Percentiles rank a stretch among this genome's conserved stretches.
phyloP scores from a whole-genome alignment of 2,888 invertebrate species.

The Xanthorhoe designata region DNA sequence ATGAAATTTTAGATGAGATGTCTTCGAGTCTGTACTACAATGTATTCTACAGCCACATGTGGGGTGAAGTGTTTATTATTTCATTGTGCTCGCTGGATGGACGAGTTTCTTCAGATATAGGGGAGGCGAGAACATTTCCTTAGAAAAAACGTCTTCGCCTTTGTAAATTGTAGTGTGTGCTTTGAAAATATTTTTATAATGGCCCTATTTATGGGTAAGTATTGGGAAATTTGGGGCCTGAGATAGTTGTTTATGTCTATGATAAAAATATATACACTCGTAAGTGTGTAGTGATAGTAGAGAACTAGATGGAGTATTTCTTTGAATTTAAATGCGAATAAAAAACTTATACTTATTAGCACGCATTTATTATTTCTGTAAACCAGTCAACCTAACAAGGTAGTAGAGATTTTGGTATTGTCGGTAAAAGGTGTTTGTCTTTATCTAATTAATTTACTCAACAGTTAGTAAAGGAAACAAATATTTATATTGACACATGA shows the following conservation, averaged over 20 bases:
- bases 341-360: no score
- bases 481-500: constrained; percentile 28
- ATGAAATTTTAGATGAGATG: background rate
- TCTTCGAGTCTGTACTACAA: background rate
- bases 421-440: no score
- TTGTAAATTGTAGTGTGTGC: constrained; percentile 41
- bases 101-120: constrained; percentile 35
- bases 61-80: constrained; percentile 61
- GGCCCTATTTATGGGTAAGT: constrained; percentile 21
- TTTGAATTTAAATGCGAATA: no score
- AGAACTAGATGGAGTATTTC: no score
- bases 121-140: constrained; percentile 47
- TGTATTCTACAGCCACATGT: constrained; percentile 41
- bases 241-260: constrained; percentile 6
- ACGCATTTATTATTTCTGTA: no score
- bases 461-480: constrained; percentile 17
- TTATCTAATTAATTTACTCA: constrained; percentile 2
- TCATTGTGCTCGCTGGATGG: constrained; percentile 57
- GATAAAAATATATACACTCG: background rate
- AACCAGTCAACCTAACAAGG: no score
- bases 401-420: no score
- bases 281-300: background rate
- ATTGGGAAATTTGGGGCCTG: constrained; percentile 1
- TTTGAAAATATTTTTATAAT: constrained; percentile 39
- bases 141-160: constrained; percentile 38